Base-by-base conservation (phyloP, 2,888 invertebrate species). In the Therioaphis trifolii region DNA sequence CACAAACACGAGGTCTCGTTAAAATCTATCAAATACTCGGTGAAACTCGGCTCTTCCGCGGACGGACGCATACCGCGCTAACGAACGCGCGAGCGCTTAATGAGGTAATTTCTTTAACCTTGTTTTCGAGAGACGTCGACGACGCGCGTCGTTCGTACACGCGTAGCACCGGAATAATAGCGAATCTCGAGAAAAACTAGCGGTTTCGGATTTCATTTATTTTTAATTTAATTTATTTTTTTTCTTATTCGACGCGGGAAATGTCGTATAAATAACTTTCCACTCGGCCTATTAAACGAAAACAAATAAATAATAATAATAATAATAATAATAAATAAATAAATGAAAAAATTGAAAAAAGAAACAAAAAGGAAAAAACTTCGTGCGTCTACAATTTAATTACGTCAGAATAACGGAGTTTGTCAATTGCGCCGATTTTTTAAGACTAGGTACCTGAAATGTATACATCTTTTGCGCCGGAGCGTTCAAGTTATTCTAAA, bases 51-150 rank as follows among this genome's bases (percentile, higher is more conserved):
- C 49, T 43, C n/a, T 52, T 68, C 43, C 68, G n/a, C n/a, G n/a
- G 7, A 40, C 21, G 1, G 9, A 24, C 49, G n/a, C 78, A 68
- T 78, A 40, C 78, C 68, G 24, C 40, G 27, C 52, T 78, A 78
- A 78, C 68, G 68, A 78, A 78, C 78, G 27, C 52, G 68, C 68
- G 68, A 78, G 68, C 78, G 27, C 52, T 43, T 75, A 75, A 75
- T 75, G 61, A 75, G 68, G 46, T 52, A 55, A 66, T 78, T 78
- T 52, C 66, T 76, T 72, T 21, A 35, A 74, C 55, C 35, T 71
- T 69, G 18, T 35, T 5, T 72, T 21, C 29, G n/a, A 18, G 71
- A 2, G n/a, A n/a, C n/a, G n/a, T 2, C 24, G 27, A 29, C 12
- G 49, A 43, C 43, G 7, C 11, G 11, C n/a, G 55, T 58, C 55